phyloP scores from a whole-genome alignment of 1,140 invertebrate species.

The Pteromalus puparum region DNA sequence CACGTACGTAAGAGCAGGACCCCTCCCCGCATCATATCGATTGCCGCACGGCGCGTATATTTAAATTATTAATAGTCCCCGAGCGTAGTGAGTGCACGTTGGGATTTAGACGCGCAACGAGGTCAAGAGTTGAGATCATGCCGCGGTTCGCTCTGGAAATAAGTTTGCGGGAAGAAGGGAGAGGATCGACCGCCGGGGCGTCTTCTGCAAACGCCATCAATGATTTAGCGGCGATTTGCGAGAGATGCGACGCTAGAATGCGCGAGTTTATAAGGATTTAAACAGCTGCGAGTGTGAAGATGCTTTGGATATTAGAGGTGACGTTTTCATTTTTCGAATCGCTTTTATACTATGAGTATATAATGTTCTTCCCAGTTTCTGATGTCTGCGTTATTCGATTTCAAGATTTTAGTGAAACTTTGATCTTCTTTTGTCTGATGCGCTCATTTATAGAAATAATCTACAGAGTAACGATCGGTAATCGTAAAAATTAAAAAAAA shows the following conservation, averaged over 20 bases:
- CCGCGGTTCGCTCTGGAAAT: background rate
- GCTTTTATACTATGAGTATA: too few species aligned
- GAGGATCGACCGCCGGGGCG: background rate
- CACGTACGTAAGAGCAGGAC: too few species aligned
- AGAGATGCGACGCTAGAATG: too few species aligned
- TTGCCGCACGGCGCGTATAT: too few species aligned
- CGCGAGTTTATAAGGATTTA: background rate
- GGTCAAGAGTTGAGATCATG: background rate
- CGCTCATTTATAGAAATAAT: too few species aligned
- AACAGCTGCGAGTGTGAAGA: background rate
- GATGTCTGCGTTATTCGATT: too few species aligned
- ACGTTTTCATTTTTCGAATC: background rate
- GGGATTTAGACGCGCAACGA: background rate
- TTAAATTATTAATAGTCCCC: slow-evolving; percentile 16
- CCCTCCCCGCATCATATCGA: too few species aligned
- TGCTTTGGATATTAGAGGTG: background rate
- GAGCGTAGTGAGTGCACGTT: background rate
- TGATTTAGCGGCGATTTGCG: slow-evolving; percentile 3
- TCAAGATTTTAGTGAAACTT: too few species aligned
- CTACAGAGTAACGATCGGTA: too few species aligned
- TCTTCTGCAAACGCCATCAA: background rate
- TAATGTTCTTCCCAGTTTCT: too few species aligned
- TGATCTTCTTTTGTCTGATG: too few species aligned
- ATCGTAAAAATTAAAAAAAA: too few species aligned
- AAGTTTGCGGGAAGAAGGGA: background rate